Base-by-base conservation (phyloP, 1,140 invertebrate genomes). In the Triops cancriformis region DNA sequence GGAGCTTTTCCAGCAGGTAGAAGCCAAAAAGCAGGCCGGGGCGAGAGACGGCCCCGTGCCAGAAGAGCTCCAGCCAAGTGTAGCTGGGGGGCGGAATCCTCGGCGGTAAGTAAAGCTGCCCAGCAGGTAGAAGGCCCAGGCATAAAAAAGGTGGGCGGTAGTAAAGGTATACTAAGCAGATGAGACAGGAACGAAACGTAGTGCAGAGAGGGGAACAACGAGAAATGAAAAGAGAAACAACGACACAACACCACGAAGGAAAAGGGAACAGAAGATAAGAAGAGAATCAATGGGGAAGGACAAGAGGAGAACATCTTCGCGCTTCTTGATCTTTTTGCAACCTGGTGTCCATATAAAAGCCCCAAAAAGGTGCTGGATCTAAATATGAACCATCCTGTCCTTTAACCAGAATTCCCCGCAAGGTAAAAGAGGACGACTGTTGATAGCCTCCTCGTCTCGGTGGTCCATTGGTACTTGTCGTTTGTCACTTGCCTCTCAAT, bases 61-160 rank as follows among this genome's bases (percentile, higher is more conserved):
- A 64, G 51, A 9, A 37, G 51, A 64, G 51, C 23, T 23, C n/a
- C 51, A 64, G 51, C 51, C 51, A 64, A 23, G 51, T 64, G 51
- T 64, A 64, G 51, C 51, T 64, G 51, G 51, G 51, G 51, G 51
- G 51, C 51, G 51, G 51, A 64, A 64, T 64, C 51, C 51, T 64
- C 51, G 51, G 51, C 51, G 51, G 51, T 64, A 64, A 64, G 51
- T 64, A 64, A 64, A 64, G 51, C 51, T 64, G 51, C 51, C 51
- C 51, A 64, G 18, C 9, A 64, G 51, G 51, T 64, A 64, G 18
- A 64, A 64, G 51, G 51, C 51, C 51, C 51, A 64, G 23, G 51
- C 51, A 64, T 64, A 64, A 64, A 64, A 64, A 64, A 64, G 51
- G 51, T 64, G 51, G 51, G 51, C 51, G 51, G 51, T 64, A 64